These are phyloP conservation scores for Incurvaria masculella DNA, from an alignment of 2,888 invertebrate species.

Conservation along the genomic window DNA sequence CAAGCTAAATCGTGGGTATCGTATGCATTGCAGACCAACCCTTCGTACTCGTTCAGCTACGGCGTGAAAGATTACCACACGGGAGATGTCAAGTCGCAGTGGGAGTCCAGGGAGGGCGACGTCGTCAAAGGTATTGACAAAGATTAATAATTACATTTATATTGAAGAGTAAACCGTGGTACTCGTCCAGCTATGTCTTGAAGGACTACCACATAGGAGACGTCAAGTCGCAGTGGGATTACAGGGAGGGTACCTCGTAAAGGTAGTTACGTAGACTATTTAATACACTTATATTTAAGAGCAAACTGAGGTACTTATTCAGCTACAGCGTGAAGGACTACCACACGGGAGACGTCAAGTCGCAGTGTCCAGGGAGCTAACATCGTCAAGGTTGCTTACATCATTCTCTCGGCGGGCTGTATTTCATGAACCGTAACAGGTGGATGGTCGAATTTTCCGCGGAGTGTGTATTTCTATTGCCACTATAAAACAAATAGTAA, in stretches of 20 bases:
- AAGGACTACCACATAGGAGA: constrained; percentile 59
- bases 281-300: constrained; percentile 35
- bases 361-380: constrained; percentile 60
- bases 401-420: too few species aligned
- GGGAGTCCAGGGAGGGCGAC: constrained; percentile 61
- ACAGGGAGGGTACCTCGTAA: constrained; percentile 59
- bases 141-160: constrained; percentile 8
- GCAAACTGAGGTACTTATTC: constrained; percentile 56
- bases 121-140: constrained; percentile 52
- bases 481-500: too few species aligned
- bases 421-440: too few species aligned
- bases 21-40: constrained; percentile 46
- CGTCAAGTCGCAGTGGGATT: constrained; percentile 60
- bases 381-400: constrained; percentile 47
- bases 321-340: constrained; percentile 61
- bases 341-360: constrained; percentile 58
- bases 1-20: too few species aligned
- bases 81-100: constrained; percentile 60
- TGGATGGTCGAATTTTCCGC: too few species aligned
- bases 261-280: not conserved
- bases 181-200: constrained; percentile 62
- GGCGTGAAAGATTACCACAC: constrained; percentile 59
- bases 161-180: constrained; percentile 53
- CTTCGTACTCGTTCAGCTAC: constrained; percentile 60
- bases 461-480: too few species aligned